Base-by-base conservation (phyloP, 2,113 vertebrate genomes). In the Zonotrichia leucophrys region DNA sequence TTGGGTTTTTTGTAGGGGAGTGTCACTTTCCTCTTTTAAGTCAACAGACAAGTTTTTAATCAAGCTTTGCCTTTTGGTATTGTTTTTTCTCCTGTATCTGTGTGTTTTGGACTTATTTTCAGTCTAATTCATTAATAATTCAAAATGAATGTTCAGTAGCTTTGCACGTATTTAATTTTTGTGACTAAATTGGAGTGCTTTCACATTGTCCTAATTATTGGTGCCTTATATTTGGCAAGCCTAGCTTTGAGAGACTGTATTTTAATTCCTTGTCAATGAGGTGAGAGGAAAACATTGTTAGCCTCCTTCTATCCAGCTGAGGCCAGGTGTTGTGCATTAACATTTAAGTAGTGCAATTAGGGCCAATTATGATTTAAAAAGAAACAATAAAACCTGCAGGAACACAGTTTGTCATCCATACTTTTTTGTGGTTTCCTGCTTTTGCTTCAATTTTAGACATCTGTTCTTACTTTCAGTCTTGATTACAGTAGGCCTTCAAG, bases 291-390 rank as follows among this genome's bases (percentile, higher is more conserved):
- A 97, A 96, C 88, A 86, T 75, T 95, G 70, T 96, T 96, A 96
- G 82, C 50, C 81, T 95, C 95, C 96, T 96, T 95, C 93, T 78
- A 94, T 95, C 97, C 97, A 97, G 90, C 97, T 97, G 97, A 95
- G 96, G 86, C 97, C 98, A 98, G 97, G 97, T 98, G 97, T 97
- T 97, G 76, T 94, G 93, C 97, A 97, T 98, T 98, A 98, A 92
- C 94, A 94, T 97, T 93, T 95, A 96, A 97, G 95, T 96, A 96
- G 89, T 89, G 60, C 95, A 97, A 90, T 97, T 98, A 98, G 81
- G 94, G 90, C 94, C 94, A 95, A 96, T 97, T 97, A 96, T 92
- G 42, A 93, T 95, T 95, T 95, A 2, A 81, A 67, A 93, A 94
- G 83, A 95, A 96, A 42, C 82, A 95, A 90, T 96, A 89, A 96